Base-by-base conservation (phyloP, 2,888 invertebrate species). In the Coecobrya sp. region DNA sequence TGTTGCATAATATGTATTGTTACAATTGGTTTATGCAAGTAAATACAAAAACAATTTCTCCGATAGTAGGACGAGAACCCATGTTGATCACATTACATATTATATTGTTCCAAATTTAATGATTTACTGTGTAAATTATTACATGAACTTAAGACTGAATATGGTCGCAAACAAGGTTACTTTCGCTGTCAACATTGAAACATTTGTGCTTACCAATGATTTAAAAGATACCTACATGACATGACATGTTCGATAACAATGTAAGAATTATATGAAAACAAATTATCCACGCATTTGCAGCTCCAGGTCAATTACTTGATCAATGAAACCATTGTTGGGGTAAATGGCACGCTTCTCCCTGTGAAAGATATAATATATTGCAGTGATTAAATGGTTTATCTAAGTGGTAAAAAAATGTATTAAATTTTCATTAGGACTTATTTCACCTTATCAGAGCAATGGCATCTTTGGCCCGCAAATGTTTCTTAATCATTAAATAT, bases 271-370 rank as follows among this genome's bases (percentile, higher is more conserved):
- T 16, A 73, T 73, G n/a, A 73, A n/a, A 65, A 25, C 19, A 19
- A 27, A 88, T 92, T 65, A 84, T n/a, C 88, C 88, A 0, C 92
- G 76, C 27, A 92, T 42, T 73, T 89, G 92, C 0, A 85, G 13
- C 30, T 93, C 93, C 45, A 93, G 42, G n/a, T 93, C 92, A 68
- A 92, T 90, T 7, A 93, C 42, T 86, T 93, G 93, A 30, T 89
- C 86, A 25, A 93, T 65, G 65, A 93, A 93, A 2, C 93, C 93
- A 65, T 79, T 85, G 52, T 93, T 93, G 11, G 93, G 93, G 62
- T 81, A 92, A n/a, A 93, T 90, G 76, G 92, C 92, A 49, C 93
- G 92, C 73, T 92, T 93, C 70, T 89, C 87, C 85, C 93, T 93
- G 42, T 22, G 3, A 49, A 52, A 22, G 0, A 42, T 16, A n/a